These are phyloP conservation scores for Oryzias woworae DNA, from an alignment of 2,113 vertebrate genomes.

Conservation along the genomic window DNA sequence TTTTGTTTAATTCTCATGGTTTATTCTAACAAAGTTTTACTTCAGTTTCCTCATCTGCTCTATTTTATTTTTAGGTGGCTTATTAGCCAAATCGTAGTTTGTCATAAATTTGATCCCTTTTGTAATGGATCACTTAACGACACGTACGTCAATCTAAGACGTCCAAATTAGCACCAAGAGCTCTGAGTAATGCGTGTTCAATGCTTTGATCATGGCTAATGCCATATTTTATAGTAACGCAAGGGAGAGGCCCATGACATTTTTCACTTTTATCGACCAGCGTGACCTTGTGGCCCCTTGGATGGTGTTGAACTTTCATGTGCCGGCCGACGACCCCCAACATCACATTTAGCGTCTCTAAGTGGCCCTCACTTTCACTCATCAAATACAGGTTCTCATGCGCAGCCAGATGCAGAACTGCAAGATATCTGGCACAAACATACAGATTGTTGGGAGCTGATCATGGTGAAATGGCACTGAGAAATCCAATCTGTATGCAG, in stretches of 20 bases:
- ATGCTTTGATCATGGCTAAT: constrained; percentile 68
- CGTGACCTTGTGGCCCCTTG: constrained; percentile 58
- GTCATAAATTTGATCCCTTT: constrained; percentile 73
- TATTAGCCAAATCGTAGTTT: constrained; percentile 72
- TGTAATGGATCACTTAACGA: constrained; percentile 68
- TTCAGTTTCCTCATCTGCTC: neutral
- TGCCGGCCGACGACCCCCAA: constrained; percentile 59
- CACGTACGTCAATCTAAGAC: constrained; percentile 57
- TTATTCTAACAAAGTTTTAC: too few relatives aligned
- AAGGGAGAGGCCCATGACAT: constrained; percentile 58
- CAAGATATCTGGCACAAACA: constrained; percentile 35
- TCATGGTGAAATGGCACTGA: constrained; percentile 48
- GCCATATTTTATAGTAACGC: constrained; percentile 73
- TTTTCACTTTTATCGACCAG: constrained; percentile 76
- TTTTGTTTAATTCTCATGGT: too few relatives aligned
- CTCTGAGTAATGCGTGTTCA: constrained; percentile 34
- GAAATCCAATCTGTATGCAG: constrained; percentile 77
- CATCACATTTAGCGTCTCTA: constrained; percentile 69
- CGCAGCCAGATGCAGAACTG: constrained; percentile 17
- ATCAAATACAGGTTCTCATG: constrained; percentile 62
- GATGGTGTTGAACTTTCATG: constrained; percentile 70
- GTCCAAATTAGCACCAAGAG: constrained; percentile 63
- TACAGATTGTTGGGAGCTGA: constrained; percentile 54
- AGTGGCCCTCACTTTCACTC: constrained; percentile 76
- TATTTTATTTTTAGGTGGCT: constrained; percentile 30